A percentile compares a stretch with the other conserved stretches of the same genome.
Conservation (phyloP, 2,888 invertebrate species). For the Tillus elongatus region DNA sequence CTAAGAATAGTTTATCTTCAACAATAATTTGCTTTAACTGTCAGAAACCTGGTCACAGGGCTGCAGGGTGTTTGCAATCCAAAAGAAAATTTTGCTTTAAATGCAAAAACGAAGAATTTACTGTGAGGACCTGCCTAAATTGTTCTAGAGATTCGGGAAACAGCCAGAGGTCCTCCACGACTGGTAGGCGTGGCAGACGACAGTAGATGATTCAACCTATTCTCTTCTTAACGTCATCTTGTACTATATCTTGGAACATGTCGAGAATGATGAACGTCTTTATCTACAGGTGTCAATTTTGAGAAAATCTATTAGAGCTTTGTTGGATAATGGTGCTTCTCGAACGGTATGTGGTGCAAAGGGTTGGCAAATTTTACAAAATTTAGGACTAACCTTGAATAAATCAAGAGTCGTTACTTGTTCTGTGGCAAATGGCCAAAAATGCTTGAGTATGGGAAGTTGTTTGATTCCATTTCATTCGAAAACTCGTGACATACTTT, state of each 20-base stretch:
- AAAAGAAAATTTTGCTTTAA: conserved; percentile 11
- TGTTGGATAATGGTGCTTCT: conserved; percentile 12
- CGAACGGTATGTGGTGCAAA: conserved; percentile 10
- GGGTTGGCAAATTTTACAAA: conserved; percentile 7
- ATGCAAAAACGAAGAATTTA: conserved; percentile 12
- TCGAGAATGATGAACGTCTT: conserved; percentile 12
- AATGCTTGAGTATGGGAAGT: conserved; percentile 12
- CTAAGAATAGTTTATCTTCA: too few species aligned
- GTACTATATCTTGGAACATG: conserved; percentile 15
- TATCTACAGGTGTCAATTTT: conserved; percentile 10
- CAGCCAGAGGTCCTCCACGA: too few species aligned
- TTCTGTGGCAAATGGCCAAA: too few species aligned
- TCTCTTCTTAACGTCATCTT: too few species aligned
- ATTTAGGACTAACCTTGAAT: neutral
- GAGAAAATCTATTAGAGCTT: conserved; percentile 6
- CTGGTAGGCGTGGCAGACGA: too few species aligned
- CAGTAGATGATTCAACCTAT: too few species aligned
- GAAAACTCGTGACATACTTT: conserved; percentile 10
- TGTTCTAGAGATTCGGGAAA: conserved; percentile 18
- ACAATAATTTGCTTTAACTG: conserved; percentile 15
- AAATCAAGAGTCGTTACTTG: neutral
- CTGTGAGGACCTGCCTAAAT: conserved; percentile 14
- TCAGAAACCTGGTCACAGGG: conserved; percentile 11
- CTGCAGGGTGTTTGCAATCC: conserved; percentile 10
- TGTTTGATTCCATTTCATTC: conserved; percentile 14